Evolutionary conservation across 2,113 vertebrate species (phyloP).

Genomic region (Oriolus oriolus): DNA sequence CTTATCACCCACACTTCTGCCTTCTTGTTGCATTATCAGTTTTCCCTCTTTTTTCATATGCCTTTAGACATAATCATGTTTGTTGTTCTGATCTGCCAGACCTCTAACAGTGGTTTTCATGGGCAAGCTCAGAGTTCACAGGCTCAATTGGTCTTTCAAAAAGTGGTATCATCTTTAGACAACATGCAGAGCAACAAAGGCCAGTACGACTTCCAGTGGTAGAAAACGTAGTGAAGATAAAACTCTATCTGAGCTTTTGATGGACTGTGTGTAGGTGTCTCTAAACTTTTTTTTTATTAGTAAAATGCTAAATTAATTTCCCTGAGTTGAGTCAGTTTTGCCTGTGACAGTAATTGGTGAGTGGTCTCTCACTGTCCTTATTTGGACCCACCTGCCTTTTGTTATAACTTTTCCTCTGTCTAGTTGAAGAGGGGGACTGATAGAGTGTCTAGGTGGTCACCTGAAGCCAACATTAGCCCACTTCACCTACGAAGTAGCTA

Average conservation of each 20-base stretch:
- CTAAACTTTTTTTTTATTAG: neutral
- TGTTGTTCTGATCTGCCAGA: neutral
- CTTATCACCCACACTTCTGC: neutral
- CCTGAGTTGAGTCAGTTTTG: neutral
- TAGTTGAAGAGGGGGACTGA: neutral
- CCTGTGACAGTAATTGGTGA: neutral
- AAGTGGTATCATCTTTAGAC: neutral
- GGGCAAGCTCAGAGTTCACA: neutral
- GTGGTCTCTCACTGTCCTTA: neutral
- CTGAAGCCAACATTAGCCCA: neutral
- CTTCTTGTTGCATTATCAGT: neutral
- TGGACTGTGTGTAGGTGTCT: neutral
- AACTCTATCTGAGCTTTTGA: neutral
- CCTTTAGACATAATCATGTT: neutral
- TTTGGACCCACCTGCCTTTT: rapidly evolving
- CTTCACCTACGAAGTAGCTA: neutral
- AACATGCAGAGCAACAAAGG: neutral
- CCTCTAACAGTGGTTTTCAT: neutral
- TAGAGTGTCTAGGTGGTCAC: neutral
- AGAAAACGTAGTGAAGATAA: neutral
- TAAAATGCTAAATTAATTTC: neutral
- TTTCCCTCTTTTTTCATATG: neutral
- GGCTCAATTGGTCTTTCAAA: neutral
- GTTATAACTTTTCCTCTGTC: neutral
- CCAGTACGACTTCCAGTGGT: neutral